Evolutionary conservation across 2,888 invertebrate genomes (phyloP).

Genomic region (Nephrotoma guestfalica): DNA sequence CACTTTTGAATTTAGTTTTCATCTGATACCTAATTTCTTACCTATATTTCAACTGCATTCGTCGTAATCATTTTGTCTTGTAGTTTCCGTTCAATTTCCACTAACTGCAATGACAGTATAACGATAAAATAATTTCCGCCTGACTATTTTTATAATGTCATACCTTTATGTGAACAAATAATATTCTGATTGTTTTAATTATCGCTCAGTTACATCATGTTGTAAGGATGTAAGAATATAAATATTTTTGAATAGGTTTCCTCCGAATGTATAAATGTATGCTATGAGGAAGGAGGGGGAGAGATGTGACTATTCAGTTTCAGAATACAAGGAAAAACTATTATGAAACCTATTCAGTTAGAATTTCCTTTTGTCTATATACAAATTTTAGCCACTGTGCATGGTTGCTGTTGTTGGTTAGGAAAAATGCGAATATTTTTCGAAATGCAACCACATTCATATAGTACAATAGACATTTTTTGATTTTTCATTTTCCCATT

Average conservation of each 20-base stretch:
- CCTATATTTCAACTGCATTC: too few species aligned
- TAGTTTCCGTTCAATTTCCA: neutral
- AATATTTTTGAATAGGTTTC: neutral
- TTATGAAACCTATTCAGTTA: neutral
- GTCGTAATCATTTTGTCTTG: too few species aligned
- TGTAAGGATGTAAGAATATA: neutral
- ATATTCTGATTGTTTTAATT: neutral
- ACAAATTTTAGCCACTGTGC: neutral
- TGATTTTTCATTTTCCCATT: neutral
- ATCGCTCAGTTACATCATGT: neutral
- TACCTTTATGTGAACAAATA: neutral
- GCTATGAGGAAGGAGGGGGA: neutral
- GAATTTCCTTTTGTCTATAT: neutral
- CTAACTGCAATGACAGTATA: neutral
- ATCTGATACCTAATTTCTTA: too few species aligned
- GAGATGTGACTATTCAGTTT: neutral
- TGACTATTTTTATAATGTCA: neutral
- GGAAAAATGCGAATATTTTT: neutral
- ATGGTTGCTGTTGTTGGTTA: neutral
- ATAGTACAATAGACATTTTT: neutral
- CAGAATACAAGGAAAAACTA: neutral
- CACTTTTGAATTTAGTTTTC: too few species aligned
- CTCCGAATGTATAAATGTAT: neutral
- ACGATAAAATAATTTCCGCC: neutral
- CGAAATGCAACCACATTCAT: neutral